These are phyloP conservation scores for Contarinia nasturtii DNA, from an alignment of 1,140 invertebrate genomes.

Conservation along the genomic window DNA sequence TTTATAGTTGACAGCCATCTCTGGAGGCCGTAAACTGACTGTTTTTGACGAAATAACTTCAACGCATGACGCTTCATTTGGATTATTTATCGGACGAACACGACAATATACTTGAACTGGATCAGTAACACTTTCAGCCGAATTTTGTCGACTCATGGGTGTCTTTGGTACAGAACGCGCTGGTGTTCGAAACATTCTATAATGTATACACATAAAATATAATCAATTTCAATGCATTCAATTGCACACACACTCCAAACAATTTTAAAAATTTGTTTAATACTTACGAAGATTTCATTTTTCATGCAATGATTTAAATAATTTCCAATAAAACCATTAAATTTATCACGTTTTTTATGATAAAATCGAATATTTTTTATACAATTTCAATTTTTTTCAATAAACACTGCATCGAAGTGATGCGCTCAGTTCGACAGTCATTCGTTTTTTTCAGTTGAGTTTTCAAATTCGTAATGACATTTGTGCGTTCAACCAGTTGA, in stretches of 20 bases:
- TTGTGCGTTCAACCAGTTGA: too few species aligned
- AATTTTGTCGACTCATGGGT: neutral
- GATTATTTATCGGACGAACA: constrained; percentile 49
- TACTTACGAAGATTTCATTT: constrained; percentile 2
- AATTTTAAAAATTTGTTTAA: neutral
- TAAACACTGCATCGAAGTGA: too few species aligned
- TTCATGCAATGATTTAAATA: neutral
- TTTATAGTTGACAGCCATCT: constrained; percentile 38
- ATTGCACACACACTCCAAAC: too few species aligned
- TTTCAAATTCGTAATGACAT: too few species aligned
- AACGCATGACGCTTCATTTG: constrained; percentile 46
- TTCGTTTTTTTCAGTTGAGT: too few species aligned
- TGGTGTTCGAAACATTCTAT: neutral
- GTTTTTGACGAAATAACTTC: constrained; percentile 48
- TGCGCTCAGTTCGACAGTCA: too few species aligned
- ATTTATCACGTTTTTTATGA: too few species aligned
- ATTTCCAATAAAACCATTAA: too few species aligned
- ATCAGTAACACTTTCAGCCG: constrained; percentile 20
- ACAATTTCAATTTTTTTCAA: too few species aligned
- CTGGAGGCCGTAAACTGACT: constrained; percentile 44
- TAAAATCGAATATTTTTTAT: too few species aligned
- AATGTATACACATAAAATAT: neutral
- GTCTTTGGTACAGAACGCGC: neutral
- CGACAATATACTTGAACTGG: constrained; percentile 76
- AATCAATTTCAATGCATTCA: neutral